Percentiles rank a stretch among this genome's conserved stretches.
Conservation (phyloP, 1,140 invertebrate species). For the Pantala flavescens region DNA sequence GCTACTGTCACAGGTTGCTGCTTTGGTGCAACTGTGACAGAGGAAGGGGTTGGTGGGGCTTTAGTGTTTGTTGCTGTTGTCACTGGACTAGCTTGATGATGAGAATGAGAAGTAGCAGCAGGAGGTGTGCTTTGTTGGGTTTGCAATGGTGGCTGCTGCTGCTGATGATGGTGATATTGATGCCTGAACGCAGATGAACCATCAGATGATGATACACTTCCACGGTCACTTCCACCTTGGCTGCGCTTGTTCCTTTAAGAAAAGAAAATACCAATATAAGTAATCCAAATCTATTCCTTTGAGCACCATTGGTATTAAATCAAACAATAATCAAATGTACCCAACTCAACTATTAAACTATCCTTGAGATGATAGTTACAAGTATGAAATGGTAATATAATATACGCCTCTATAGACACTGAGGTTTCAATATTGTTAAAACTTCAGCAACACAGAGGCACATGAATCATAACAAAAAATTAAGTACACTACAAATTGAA, state of each 20-base stretch:
- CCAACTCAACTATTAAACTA: too few relatives aligned
- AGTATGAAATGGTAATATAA: too few relatives aligned
- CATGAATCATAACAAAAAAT: too few relatives aligned
- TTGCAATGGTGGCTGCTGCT: background rate
- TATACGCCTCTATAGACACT: too few relatives aligned
- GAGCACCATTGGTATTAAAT: background rate
- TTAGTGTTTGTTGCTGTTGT: background rate
- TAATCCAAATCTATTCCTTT: slow-evolving; percentile 14
- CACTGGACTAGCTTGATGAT: background rate
- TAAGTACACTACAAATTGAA: too few relatives aligned
- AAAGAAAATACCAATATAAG: background rate
- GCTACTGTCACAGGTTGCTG: background rate
- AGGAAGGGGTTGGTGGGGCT: background rate
- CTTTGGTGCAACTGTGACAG: background rate
- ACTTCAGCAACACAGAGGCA: too few relatives aligned
- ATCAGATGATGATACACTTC: slow-evolving; percentile 13
- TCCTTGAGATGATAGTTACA: too few relatives aligned
- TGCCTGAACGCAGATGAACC: background rate
- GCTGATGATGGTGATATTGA: background rate
- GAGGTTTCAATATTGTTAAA: too few relatives aligned
- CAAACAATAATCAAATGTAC: slow-evolving; percentile 12
- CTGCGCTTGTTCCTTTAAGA: slow-evolving; percentile 20
- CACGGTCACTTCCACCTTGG: slow-evolving; percentile 19
- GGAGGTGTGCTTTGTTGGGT: background rate
- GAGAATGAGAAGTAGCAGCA: background rate